A percentile compares a stretch with the other conserved stretches of the same genome.
These are phyloP conservation scores for Catostylus mosaicus DNA, from an alignment of 30 jellyfish, hydroid and myxozoan species.

Conservation along the genomic window DNA sequence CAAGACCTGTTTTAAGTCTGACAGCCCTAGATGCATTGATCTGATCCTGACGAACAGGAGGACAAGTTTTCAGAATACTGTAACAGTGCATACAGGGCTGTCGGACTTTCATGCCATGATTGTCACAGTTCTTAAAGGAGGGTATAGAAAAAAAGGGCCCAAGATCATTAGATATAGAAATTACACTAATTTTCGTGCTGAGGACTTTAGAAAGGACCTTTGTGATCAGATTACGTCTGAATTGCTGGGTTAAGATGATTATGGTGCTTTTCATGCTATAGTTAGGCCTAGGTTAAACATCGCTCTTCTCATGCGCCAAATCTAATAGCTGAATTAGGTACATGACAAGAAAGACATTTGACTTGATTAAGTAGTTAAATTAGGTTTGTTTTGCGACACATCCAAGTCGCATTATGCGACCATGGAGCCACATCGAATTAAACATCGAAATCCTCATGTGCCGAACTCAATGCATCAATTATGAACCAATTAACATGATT, in stretches of 20 bases:
- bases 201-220: slow-evolving; percentile 5
- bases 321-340: no score
- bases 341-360: no score
- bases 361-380: no score
- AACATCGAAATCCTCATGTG: slow-evolving; percentile 35
- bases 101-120: slow-evolving; percentile 22
- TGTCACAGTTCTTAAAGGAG: slow-evolving; percentile 11
- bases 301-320: no score
- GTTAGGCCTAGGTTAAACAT: no score
- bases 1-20: slow-evolving; percentile 61
- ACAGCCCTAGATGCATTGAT: slow-evolving; percentile 62
- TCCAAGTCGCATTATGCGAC: slow-evolving; percentile 47
- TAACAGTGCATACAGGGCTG: slow-evolving; percentile 7
- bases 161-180: slow-evolving; percentile 7
- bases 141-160: background rate
- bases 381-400: no score
- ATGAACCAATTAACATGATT: no score
- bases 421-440: slow-evolving; percentile 7
- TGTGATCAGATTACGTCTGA: no score
- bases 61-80: slow-evolving; percentile 45
- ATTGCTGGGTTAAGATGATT: no score
- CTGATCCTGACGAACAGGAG: slow-evolving; percentile 46
- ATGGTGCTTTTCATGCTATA: slow-evolving; percentile 10
- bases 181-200: background rate
- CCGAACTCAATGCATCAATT: slow-evolving; percentile 29